Evolutionary conservation across 2,797 vertebrate species (phyloP).

Genomic region (Molossus alvarezi): DNA sequence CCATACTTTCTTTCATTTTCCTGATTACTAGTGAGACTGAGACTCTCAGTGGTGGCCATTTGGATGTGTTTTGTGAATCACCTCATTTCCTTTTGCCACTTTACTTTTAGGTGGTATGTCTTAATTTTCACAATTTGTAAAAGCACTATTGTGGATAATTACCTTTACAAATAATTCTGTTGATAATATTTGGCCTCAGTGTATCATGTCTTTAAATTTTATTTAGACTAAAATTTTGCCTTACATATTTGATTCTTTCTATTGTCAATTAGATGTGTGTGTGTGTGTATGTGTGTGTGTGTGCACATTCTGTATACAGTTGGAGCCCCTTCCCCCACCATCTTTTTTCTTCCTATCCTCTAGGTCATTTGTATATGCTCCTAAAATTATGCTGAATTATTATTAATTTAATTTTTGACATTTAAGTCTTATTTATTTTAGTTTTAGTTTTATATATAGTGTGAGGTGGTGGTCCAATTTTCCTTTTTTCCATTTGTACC

Average conservation of each 20-base stretch:
- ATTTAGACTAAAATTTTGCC: neutral
- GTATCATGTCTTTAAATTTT: neutral
- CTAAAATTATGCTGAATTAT: neutral
- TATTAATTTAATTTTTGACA: neutral
- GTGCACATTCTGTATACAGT: neutral
- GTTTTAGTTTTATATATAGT: neutral
- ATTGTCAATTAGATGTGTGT: neutral
- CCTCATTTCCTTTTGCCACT: neutral
- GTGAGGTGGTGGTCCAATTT: neutral
- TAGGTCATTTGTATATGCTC: neutral
- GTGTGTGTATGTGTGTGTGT: neutral
- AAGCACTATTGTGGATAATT: neutral
- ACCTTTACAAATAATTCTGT: neutral
- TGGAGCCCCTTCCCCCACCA: neutral
- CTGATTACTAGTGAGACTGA: neutral
- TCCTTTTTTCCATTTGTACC: constrained; percentile 27
- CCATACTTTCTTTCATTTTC: neutral
- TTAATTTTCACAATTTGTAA: neutral
- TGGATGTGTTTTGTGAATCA: neutral
- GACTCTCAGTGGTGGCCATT: neutral
- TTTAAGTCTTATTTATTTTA: neutral
- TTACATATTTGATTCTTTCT: neutral
- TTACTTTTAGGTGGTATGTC: neutral
- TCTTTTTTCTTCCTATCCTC: neutral
- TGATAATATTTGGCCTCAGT: neutral